Evolutionary conservation across 2,113 vertebrate species (phyloP).

Genomic region (Pachyramphus minor): DNA sequence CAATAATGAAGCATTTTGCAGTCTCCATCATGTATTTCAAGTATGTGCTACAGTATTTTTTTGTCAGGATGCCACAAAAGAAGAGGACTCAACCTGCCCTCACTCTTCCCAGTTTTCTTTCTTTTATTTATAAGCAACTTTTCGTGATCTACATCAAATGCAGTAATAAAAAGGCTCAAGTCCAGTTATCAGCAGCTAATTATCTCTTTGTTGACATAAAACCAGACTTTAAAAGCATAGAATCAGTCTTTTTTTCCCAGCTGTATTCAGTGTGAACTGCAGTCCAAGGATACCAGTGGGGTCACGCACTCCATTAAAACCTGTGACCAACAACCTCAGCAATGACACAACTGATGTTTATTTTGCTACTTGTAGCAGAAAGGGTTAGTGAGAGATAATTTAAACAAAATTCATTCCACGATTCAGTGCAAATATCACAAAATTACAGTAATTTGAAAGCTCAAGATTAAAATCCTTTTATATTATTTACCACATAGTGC

Average conservation of each 20-base stretch:
- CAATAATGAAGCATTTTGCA: neutral
- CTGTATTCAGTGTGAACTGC: neutral
- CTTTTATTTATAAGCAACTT: neutral
- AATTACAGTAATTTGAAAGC: neutral
- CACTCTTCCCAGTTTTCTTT: neutral
- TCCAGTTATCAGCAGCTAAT: neutral
- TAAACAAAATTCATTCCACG: neutral
- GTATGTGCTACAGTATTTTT: rapidly evolving
- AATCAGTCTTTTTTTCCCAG: rapidly evolving
- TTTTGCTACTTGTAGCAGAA: neutral
- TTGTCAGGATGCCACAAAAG: neutral
- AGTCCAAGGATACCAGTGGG: neutral
- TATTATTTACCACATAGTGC: neutral
- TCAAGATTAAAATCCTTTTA: neutral
- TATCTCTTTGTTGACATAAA: neutral
- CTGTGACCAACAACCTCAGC: neutral
- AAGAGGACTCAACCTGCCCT: neutral
- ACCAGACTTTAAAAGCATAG: neutral
- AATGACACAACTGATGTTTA: neutral
- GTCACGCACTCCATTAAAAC: neutral
- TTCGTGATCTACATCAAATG: neutral
- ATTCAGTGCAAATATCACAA: neutral
- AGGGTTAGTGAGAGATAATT: neutral
- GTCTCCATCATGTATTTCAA: neutral
- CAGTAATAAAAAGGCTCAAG: neutral